A percentile compares a stretch with the other conserved stretches of the same genome.
phyloP scores from a whole-genome alignment of 2,888 invertebrate genomes.

The Balanococcus diminutus region DNA sequence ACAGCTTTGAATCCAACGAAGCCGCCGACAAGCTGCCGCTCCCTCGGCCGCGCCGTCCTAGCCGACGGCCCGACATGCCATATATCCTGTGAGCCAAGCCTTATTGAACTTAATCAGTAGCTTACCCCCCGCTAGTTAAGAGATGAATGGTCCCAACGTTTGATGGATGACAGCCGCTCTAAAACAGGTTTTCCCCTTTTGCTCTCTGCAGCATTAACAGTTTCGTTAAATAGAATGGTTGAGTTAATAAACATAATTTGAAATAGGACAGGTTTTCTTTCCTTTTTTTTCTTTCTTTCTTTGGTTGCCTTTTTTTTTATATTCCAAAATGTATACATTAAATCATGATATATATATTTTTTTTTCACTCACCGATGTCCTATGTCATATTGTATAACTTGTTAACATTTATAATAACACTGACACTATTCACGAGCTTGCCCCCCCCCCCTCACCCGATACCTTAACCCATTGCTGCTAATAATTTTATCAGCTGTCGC shows the following conservation, averaged over 20 bases:
- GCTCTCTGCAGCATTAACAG: slow-evolving; percentile 45
- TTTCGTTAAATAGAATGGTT: slow-evolving; percentile 54
- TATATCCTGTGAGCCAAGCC: slow-evolving; percentile 53
- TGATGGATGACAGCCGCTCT: slow-evolving; percentile 56
- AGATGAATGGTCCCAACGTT: slow-evolving; percentile 54
- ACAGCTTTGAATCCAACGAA: slow-evolving; percentile 57
- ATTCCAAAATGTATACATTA: slow-evolving; percentile 53
- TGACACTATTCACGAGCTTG: slow-evolving; percentile 48
- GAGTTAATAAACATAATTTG: slow-evolving; percentile 55
- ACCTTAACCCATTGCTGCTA: slow-evolving; percentile 38
- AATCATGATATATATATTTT: slow-evolving; percentile 50
- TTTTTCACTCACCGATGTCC: slow-evolving; percentile 51
- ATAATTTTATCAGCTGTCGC: slow-evolving; percentile 54
- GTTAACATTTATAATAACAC: slow-evolving; percentile 55
- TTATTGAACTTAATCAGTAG: slow-evolving; percentile 56
- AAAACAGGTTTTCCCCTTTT: slow-evolving; percentile 49
- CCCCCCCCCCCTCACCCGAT: not conserved
- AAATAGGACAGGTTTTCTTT: slow-evolving; percentile 54
- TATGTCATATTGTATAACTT: slow-evolving; percentile 55
- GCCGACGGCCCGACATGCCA: slow-evolving; percentile 49
- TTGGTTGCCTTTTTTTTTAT: not conserved
- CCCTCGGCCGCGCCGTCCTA: slow-evolving; percentile 31
- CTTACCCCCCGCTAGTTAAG: slow-evolving; percentile 53
- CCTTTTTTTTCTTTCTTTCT: not conserved
- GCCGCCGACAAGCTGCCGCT: slow-evolving; percentile 56